Conservation (phyloP, 2,888 invertebrate species). For the Polylopha cassiicola region DNA sequence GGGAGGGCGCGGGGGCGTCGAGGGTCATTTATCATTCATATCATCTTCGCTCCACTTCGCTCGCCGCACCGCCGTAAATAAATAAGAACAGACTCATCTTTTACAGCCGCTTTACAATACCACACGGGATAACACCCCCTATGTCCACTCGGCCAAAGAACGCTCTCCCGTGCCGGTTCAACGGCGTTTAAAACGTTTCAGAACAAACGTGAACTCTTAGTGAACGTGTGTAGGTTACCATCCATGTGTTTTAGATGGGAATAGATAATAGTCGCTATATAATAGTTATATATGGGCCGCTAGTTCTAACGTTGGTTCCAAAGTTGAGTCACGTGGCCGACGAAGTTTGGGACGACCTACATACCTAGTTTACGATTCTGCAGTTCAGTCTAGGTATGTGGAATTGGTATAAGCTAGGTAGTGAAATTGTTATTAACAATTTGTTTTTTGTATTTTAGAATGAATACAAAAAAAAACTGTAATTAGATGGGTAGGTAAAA, state of each 20-base stretch:
- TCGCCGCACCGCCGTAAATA: slow-evolving; percentile 77
- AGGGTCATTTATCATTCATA: slow-evolving; percentile 78
- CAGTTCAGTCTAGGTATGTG: slow-evolving; percentile 21
- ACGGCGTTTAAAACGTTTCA: slow-evolving; percentile 35
- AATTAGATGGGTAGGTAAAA: too few species aligned
- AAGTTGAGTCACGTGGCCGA: slow-evolving; percentile 48
- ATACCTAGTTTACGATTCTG: slow-evolving; percentile 24
- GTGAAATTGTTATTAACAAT: too few species aligned
- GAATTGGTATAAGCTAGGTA: slow-evolving; percentile 20
- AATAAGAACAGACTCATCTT: slow-evolving; percentile 78
- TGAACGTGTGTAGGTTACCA: slow-evolving; percentile 60
- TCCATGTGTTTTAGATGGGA: slow-evolving; percentile 68
- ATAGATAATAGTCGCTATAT: slow-evolving; percentile 52
- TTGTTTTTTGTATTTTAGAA: too few species aligned
- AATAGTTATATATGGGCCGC: slow-evolving; percentile 33
- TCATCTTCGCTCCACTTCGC: slow-evolving; percentile 78
- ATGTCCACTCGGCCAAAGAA: slow-evolving; percentile 26
- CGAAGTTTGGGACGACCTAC: slow-evolving; percentile 38
- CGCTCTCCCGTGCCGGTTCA: slow-evolving; percentile 26
- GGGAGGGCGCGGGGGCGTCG: slow-evolving; percentile 37
- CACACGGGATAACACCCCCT: slow-evolving; percentile 38
- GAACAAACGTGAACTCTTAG: slow-evolving; percentile 37
- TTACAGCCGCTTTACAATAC: slow-evolving; percentile 57
- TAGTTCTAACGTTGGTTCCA: slow-evolving; percentile 30
- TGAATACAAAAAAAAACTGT: too few species aligned